Conservation (phyloP, 1,140 invertebrate species). For the Caenorhabditis latens region DNA sequence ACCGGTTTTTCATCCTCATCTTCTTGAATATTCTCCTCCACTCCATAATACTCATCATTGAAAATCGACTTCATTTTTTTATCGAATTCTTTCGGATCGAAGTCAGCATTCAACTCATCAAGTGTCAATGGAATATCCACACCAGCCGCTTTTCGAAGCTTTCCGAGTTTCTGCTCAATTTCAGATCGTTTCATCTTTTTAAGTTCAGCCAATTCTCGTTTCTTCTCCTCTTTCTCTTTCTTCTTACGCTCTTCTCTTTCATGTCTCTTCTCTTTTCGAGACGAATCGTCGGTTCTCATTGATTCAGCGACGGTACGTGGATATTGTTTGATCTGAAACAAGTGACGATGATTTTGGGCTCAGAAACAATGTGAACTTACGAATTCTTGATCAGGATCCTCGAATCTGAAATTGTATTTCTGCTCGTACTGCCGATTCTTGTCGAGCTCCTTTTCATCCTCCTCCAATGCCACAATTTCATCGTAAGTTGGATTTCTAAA, state of each 20-base stretch:
- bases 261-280: slow-evolving; percentile 85
- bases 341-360: background rate
- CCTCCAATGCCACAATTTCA: slow-evolving; percentile 83
- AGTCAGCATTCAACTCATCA: slow-evolving; percentile 87
- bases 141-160: slow-evolving; percentile 90
- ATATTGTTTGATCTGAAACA: slow-evolving; percentile 86
- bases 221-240: slow-evolving; percentile 85
- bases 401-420: slow-evolving; percentile 95
- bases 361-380: slow-evolving; percentile 80
- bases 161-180: slow-evolving; percentile 89
- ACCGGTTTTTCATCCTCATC: slow-evolving; percentile 80
- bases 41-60: slow-evolving; percentile 87
- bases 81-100: slow-evolving; percentile 91
- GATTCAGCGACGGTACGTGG: slow-evolving; percentile 89
- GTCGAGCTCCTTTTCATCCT: slow-evolving; percentile 81
- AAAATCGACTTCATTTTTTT: slow-evolving; percentile 87
- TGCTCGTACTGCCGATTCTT: slow-evolving; percentile 91
- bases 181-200: slow-evolving; percentile 82
- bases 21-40: slow-evolving; percentile 77
- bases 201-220: slow-evolving; percentile 83
- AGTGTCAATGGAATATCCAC: slow-evolving; percentile 81
- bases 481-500: slow-evolving; percentile 82
- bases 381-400: slow-evolving; percentile 94
- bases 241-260: slow-evolving; percentile 85
- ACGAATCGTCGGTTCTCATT: slow-evolving; percentile 86